Evolutionary conservation across 2,888 invertebrate genomes (phyloP), one percentile per base, ranked within the genome.

Genomic region (Acheta domesticus): DNA sequence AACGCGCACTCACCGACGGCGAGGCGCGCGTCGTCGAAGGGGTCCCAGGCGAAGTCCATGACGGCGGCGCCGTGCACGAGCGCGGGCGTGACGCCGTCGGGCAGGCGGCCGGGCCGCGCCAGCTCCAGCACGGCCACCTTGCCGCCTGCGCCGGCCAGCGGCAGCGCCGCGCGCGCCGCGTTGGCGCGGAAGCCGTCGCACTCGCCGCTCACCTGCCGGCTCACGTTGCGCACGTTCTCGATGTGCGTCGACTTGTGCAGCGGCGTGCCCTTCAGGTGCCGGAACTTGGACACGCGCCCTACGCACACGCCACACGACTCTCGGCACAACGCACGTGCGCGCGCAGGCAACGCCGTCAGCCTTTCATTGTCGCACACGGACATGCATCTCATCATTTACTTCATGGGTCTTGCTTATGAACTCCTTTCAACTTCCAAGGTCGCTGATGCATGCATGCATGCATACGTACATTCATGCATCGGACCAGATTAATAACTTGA

Each of bases 161-260:
- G 97, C 0, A 98, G 93, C 1, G 97, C 98, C 81, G 96, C 95
- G 48, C 96, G 91, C 82, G 93, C 91, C 14, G 93, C 90, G 88
- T 98, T 98, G 0, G 94, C 96, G 93, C 95, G 94, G 85, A 98
- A 96, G 50, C 96, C 95, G 86, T 98, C 96, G 86, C 97, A 96
- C 87, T 98, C 97, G 1, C 97, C 96, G 0, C 97, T 95, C 84
- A 97, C 93, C 86, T 96, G 97, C 77, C 96, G 91, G 86, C 96
- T 96, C 75, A 98, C 90, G 85, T 96, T 96, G 81, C 96, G 91
- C 81, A 98, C 90, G 85, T 98, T 98, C 85, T 97, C 97, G 83
- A 97, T 94, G 84, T 96, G 96, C 2, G 93, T 93, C 36, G 95
- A 96, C 87, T 96, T 96, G 87, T 97, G 97, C 0, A 93, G 93